These are phyloP conservation scores for Neodon shergylaensis DNA, from an alignment of 2,113 vertebrate species.

Conservation along the genomic window DNA sequence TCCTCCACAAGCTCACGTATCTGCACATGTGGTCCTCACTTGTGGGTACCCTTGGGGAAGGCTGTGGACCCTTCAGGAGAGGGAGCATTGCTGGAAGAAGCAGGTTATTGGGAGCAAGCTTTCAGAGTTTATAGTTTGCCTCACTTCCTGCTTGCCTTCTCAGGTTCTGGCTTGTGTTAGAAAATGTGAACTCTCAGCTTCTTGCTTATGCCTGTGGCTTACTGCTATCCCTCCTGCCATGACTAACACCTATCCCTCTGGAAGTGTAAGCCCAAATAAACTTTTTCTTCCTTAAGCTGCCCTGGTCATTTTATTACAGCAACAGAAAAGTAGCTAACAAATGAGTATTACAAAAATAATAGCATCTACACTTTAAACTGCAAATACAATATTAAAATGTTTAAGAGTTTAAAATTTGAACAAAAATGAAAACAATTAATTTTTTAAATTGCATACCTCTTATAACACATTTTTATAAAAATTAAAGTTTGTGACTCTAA, in stretches of 20 bases:
- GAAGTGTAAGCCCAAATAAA: too few species aligned
- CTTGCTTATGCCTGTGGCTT: background rate
- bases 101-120: too few species aligned
- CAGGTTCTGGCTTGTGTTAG: background rate
- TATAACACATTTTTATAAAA: slow-evolving; percentile 32
- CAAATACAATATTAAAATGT: background rate
- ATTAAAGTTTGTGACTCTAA: background rate
- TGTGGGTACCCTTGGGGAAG: too few species aligned
- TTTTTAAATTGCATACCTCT: slow-evolving; percentile 2
- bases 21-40: background rate
- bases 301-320: background rate
- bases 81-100: background rate
- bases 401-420: background rate
- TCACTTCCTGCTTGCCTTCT: background rate
- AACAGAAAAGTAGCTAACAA: background rate
- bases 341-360: background rate
- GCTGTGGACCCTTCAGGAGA: background rate
- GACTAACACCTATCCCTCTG: background rate
- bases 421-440: slow-evolving; percentile 23
- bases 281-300: too few species aligned
- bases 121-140: background rate
- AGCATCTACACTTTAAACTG: background rate
- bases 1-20: background rate
- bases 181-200: background rate
- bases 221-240: background rate